These are phyloP conservation scores for Drosophila repletoides DNA, from an alignment of 1,140 invertebrate genomes.

Conservation along the genomic window DNA sequence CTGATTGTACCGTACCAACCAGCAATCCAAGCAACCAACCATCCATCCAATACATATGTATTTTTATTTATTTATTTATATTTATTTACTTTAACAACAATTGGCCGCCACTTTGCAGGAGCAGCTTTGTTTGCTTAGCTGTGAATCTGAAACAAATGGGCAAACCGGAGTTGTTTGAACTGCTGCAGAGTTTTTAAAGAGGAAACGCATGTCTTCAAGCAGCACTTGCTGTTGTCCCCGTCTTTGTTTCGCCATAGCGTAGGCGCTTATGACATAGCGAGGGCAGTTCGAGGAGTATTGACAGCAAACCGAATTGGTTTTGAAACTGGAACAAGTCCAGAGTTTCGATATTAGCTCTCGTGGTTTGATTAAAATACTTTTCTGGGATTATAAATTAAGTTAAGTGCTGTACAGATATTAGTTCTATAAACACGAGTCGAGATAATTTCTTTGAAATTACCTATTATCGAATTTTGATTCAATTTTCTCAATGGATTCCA, in stretches of 20 bases:
- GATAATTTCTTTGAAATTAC: too few species aligned
- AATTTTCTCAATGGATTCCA: too few species aligned
- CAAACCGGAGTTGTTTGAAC: slow-evolving; percentile 45
- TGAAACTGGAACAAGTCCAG: too few species aligned
- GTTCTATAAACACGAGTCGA: too few species aligned
- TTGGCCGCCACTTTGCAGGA: slow-evolving; percentile 60
- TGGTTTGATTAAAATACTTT: too few species aligned
- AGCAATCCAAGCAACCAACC: not conserved
- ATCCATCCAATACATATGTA: slow-evolving; percentile 37
- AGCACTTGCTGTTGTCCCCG: slow-evolving; percentile 52
- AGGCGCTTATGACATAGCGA: slow-evolving; percentile 11
- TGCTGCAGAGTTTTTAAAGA: slow-evolving; percentile 50
- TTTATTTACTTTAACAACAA: slow-evolving; percentile 60
- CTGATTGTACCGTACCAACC: not conserved
- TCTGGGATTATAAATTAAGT: too few species aligned
- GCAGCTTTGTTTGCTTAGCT: slow-evolving; percentile 75
- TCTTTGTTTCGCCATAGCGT: not conserved
- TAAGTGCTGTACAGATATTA: too few species aligned
- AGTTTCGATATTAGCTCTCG: too few species aligned
- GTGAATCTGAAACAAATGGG: slow-evolving; percentile 36
- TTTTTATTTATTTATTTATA: slow-evolving; percentile 57
- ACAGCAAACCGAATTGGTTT: not conserved
- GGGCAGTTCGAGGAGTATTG: not conserved
- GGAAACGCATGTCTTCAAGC: slow-evolving; percentile 75
- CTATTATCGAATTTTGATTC: too few species aligned